phyloP scores from a whole-genome alignment of 2,797 vertebrate species.

The Pelochelys cantorii region DNA sequence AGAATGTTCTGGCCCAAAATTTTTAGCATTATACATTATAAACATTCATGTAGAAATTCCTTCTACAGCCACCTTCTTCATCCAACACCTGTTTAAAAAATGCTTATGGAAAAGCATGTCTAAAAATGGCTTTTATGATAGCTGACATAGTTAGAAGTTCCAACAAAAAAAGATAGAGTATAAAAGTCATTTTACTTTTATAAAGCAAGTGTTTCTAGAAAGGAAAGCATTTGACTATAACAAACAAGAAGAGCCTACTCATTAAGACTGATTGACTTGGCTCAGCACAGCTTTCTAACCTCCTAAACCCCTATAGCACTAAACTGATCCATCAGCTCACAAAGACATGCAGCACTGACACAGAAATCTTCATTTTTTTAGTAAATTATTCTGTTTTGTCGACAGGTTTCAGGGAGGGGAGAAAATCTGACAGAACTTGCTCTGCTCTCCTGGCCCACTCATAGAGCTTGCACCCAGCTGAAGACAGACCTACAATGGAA shows the following conservation, averaged over 20 bases:
- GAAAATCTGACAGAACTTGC: neutral
- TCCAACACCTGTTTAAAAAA: neutral
- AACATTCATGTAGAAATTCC: neutral
- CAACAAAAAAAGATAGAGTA: neutral
- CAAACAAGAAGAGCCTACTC: neutral
- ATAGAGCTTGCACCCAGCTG: neutral
- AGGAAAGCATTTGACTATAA: neutral
- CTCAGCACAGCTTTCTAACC: neutral
- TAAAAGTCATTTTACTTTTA: neutral
- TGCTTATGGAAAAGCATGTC: neutral
- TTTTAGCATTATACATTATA: neutral
- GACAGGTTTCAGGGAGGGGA: neutral
- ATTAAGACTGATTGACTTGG: neutral
- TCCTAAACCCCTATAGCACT: neutral
- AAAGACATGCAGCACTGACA: neutral
- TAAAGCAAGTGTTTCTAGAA: neutral
- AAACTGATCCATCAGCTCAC: neutral
- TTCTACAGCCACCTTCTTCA: neutral
- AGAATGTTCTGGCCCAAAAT: fast-evolving
- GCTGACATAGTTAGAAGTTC: neutral
- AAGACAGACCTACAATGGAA: neutral
- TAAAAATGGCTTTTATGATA: neutral
- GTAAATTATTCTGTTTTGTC: neutral
- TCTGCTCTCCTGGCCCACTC: neutral
- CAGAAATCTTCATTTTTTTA: neutral